These are phyloP conservation scores for Nephrotoma flavescens DNA, from an alignment of 2,888 invertebrate genomes.

Conservation along the genomic window DNA sequence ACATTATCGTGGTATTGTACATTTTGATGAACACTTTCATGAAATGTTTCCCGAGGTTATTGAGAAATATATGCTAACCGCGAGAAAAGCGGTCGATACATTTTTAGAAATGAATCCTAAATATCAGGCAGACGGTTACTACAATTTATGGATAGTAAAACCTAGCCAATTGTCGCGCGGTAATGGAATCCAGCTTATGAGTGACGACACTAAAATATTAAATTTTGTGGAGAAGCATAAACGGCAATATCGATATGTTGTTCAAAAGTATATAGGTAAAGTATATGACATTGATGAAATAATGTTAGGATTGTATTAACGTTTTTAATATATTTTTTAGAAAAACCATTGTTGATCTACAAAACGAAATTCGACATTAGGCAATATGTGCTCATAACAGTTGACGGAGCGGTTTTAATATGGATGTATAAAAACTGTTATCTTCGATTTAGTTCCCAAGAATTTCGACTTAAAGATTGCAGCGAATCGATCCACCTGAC, in stretches of 20 bases:
- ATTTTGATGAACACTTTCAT: not conserved
- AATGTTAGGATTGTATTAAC: not conserved
- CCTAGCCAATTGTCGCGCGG: conserved; percentile 72
- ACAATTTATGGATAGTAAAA: conserved; percentile 84
- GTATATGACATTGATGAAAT: conserved; percentile 7
- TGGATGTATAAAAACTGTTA: conserved; percentile 82
- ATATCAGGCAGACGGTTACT: conserved; percentile 57
- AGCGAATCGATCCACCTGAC: conserved; percentile 78
- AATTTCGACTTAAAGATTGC: conserved; percentile 59
- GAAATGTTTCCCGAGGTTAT: conserved; percentile 41
- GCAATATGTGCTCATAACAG: conserved; percentile 69
- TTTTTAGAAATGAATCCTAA: conserved; percentile 35
- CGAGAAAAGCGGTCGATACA: conserved; percentile 26
- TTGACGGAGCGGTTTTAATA: conserved; percentile 60
- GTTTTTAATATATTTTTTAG: conserved; percentile 32
- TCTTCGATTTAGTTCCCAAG: conserved; percentile 72
- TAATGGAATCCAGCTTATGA: conserved; percentile 66
- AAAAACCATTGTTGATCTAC: conserved; percentile 65
- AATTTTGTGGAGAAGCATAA: conserved; percentile 41
- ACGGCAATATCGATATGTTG: conserved; percentile 45
- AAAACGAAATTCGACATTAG: conserved; percentile 85
- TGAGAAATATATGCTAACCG: conserved; percentile 35
- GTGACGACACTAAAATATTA: conserved; percentile 56
- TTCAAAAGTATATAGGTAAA: conserved; percentile 83
- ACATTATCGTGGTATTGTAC: not conserved